phyloP scores from a whole-genome alignment of 53 echinoderm and acorn worm species.

The Echinometra lucunter region DNA sequence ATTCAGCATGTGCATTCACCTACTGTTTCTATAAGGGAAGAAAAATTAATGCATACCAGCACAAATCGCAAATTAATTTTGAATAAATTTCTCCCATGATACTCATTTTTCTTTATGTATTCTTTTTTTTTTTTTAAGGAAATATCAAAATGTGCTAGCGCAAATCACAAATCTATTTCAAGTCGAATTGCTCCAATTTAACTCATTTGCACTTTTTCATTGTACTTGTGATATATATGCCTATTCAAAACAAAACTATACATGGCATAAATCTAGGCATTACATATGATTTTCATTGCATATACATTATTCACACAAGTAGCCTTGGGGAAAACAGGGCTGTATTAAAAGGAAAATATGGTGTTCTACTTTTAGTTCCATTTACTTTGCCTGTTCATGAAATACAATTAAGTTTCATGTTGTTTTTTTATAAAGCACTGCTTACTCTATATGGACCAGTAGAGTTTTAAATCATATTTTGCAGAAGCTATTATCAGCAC shows the following conservation, averaged over 20 bases:
- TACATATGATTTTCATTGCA: neutral
- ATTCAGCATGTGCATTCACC: neutral
- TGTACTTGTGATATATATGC: too few relatives aligned
- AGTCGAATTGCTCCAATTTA: too few relatives aligned
- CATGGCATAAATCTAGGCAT: neutral
- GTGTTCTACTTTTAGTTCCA: neutral
- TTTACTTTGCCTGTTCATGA: neutral
- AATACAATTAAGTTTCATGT: neutral
- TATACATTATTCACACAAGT: neutral
- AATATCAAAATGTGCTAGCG: too few relatives aligned
- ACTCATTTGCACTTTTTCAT: neutral
- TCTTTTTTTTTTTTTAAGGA: too few relatives aligned
- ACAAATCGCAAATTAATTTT: neutral
- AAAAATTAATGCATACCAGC: neutral
- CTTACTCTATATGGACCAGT: too few relatives aligned
- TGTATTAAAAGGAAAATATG: neutral
- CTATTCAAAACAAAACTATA: neutral
- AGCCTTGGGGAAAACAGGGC: neutral
- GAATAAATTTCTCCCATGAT: neutral
- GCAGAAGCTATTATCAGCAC: too few relatives aligned
- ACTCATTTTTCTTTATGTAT: too few relatives aligned
- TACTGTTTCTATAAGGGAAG: neutral
- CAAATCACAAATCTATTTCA: too few relatives aligned
- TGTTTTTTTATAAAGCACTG: too few relatives aligned
- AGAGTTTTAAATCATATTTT: too few relatives aligned